Percentiles rank a stretch among this genome's conserved stretches.
Conservation (phyloP, 1,140 invertebrate species). For the Philopotamus ludificatus region DNA sequence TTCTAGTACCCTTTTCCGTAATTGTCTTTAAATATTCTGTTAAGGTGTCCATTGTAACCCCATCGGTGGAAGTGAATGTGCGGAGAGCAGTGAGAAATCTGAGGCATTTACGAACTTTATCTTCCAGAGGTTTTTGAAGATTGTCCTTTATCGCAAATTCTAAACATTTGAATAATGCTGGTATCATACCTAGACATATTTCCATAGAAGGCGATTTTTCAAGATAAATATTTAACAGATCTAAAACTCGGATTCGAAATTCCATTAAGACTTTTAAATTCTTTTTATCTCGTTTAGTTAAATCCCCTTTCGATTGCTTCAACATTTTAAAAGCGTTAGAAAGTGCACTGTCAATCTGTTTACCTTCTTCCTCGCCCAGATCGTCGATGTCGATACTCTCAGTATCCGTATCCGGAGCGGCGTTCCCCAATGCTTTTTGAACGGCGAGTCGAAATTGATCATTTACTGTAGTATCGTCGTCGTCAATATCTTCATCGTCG, state of each 20-base stretch:
- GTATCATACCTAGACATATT: constrained; percentile 64
- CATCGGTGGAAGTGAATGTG: constrained; percentile 60
- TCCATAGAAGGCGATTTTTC: constrained; percentile 66
- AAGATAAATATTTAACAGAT: constrained; percentile 69
- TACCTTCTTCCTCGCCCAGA: constrained; percentile 73
- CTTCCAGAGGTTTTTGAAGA: constrained; percentile 67
- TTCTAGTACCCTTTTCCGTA: constrained; percentile 64
- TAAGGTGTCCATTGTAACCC: constrained; percentile 59
- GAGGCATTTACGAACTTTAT: constrained; percentile 61
- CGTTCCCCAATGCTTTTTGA: constrained; percentile 61
- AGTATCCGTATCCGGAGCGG: constrained; percentile 58
- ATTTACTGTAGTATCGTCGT: constrained; percentile 63
- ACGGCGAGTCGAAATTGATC: constrained; percentile 67
- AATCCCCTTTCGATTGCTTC: constrained; percentile 59
- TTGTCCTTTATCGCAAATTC: constrained; percentile 68
- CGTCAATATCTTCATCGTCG: constrained; percentile 53
- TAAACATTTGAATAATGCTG: constrained; percentile 62
- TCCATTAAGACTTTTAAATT: constrained; percentile 66
- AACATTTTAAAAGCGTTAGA: constrained; percentile 69
- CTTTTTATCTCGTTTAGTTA: constrained; percentile 65
- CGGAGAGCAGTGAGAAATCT: constrained; percentile 62
- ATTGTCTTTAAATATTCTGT: constrained; percentile 59
- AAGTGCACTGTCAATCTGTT: constrained; percentile 67
- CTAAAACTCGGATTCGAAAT: constrained; percentile 67
- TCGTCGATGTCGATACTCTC: constrained; percentile 76